Evolutionary conservation across 2,888 invertebrate genomes (phyloP).

Genomic region (Vanessa cardui): DNA sequence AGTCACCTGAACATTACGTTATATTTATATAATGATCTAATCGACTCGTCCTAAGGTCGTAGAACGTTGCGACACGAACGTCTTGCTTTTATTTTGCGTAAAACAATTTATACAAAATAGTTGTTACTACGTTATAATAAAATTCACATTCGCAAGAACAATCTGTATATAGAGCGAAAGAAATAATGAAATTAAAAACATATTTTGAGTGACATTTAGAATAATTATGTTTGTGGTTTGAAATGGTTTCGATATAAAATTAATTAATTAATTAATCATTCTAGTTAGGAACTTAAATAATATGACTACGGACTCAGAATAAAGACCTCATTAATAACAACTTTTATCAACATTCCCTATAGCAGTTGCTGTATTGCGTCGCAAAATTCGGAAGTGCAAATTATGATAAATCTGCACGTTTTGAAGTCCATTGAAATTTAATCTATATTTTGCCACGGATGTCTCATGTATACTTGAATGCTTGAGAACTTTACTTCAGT

Average conservation of each 20-base stretch:
- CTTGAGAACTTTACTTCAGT: too few species aligned
- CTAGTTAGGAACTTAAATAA: too few species aligned
- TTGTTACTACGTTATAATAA: background rate
- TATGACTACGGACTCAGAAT: too few species aligned
- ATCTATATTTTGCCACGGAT: too few species aligned
- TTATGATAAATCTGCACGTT: too few species aligned
- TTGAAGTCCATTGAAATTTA: too few species aligned
- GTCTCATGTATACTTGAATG: too few species aligned
- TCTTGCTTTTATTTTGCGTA: conserved; percentile 9
- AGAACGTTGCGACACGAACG: conserved; percentile 11
- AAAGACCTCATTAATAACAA: too few species aligned
- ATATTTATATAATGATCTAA: conserved; percentile 38
- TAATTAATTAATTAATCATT: too few species aligned
- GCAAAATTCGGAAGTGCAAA: too few species aligned
- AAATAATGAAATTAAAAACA: background rate
- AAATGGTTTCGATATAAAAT: conserved; percentile 4
- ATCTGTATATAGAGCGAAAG: background rate
- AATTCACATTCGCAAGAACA: background rate
- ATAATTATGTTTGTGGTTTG: conserved; percentile 18
- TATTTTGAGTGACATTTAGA: background rate
- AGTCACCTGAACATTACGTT: conserved; percentile 29
- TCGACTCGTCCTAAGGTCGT: conserved; percentile 20
- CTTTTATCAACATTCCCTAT: too few species aligned
- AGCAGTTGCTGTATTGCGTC: too few species aligned
- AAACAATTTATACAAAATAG: background rate